Percentiles rank a stretch among this genome's conserved stretches.
These are phyloP conservation scores for Aplochiton taeniatus DNA, from an alignment of 2,797 vertebrate species.

Conservation along the genomic window DNA sequence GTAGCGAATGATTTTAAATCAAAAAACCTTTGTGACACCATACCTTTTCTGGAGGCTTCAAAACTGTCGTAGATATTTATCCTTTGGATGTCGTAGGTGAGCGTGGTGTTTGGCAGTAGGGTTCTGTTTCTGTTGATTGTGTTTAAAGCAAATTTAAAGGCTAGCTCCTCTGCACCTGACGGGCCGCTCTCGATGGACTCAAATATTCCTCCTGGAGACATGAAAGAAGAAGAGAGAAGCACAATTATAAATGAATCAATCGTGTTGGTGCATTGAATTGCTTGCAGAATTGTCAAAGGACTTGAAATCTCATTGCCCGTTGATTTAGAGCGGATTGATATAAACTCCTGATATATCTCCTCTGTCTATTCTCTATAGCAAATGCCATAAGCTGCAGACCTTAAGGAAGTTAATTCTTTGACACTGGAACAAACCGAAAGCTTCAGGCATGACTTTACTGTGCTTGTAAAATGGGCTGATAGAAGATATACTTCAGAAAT, in stretches of 20 bases:
- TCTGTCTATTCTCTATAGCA: not conserved
- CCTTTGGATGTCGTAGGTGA: slow-evolving; percentile 98
- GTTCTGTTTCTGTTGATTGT: slow-evolving; percentile 99
- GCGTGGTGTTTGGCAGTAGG: slow-evolving; percentile 96
- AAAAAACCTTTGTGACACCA: slow-evolving; percentile 8
- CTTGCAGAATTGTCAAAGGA: too few relatives aligned
- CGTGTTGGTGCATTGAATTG: not conserved
- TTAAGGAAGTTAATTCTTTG: slow-evolving; percentile 7
- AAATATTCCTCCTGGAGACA: slow-evolving; percentile 91
- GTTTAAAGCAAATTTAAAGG: slow-evolving; percentile 99
- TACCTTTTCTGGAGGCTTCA: slow-evolving; percentile 99
- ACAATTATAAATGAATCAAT: slow-evolving; percentile 21
- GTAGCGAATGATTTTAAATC: slow-evolving; percentile 2
- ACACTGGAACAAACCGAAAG: slow-evolving; percentile 15
- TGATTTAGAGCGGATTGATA: not conserved
- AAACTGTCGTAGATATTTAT: slow-evolving; percentile 99
- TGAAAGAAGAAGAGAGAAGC: not conserved
- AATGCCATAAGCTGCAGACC: not conserved
- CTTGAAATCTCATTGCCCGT: not conserved
- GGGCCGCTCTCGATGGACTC: slow-evolving; percentile 96
- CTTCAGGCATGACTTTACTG: slow-evolving; percentile 1
- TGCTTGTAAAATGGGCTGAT: not conserved
- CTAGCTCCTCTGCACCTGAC: slow-evolving; percentile 96
- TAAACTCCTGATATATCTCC: too few relatives aligned
- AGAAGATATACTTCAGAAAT: not conserved